Conservation (phyloP, 2,888 invertebrate species). For the Melangyna quadrimaculata region DNA sequence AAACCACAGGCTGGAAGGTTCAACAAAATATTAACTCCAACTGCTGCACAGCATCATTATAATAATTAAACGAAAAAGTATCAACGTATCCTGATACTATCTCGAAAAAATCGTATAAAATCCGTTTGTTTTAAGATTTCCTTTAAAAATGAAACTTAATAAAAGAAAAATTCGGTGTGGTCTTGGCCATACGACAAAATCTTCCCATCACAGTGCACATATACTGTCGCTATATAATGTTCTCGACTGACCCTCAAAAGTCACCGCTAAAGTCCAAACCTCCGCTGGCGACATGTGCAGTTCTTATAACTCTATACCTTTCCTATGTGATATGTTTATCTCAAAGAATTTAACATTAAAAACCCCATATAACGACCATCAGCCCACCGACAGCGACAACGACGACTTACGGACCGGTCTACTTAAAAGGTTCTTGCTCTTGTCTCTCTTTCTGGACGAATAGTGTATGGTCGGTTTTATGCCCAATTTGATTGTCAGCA, state of each 20-base stretch:
- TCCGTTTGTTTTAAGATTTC: slow-evolving; percentile 7
- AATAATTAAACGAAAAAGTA: slow-evolving; percentile 13
- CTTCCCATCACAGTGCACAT: slow-evolving; percentile 27
- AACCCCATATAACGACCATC: not conserved
- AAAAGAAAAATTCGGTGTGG: slow-evolving; percentile 20
- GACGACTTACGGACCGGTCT: slow-evolving; percentile 43
- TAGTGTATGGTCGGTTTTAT: slow-evolving; percentile 3
- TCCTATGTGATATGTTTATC: slow-evolving; percentile 30
- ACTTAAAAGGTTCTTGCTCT: slow-evolving; percentile 67
- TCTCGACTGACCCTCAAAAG: slow-evolving; percentile 46
- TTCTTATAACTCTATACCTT: slow-evolving; percentile 23
- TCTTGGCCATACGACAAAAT: slow-evolving; percentile 22
- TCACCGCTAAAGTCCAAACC: slow-evolving; percentile 47
- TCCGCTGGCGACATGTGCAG: slow-evolving; percentile 47
- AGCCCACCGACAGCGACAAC: not conserved
- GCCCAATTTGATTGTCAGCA: not conserved
- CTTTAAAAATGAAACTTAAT: not conserved
- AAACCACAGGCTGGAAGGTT: too few species aligned
- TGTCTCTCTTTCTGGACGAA: not conserved
- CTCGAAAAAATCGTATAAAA: not conserved
- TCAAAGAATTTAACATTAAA: slow-evolving; percentile 42
- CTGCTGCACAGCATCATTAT: slow-evolving; percentile 37
- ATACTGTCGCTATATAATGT: not conserved
- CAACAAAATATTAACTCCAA: not conserved
- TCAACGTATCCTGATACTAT: not conserved